Evolutionary conservation across 2,888 invertebrate genomes (phyloP), one percentile per base, ranked within the genome.

Genomic region (Sceliomorpha sp.): DNA sequence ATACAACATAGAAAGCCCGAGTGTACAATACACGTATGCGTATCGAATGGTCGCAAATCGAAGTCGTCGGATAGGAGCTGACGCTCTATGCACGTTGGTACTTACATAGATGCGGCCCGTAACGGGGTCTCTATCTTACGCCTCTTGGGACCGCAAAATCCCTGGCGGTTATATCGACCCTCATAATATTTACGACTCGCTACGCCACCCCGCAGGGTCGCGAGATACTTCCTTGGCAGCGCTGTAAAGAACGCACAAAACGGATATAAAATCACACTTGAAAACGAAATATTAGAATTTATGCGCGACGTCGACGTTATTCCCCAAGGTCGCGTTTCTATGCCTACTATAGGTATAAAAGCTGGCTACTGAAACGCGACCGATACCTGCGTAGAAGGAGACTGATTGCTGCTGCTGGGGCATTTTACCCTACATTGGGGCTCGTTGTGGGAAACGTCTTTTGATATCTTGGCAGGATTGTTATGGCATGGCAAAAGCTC

Each of bases 101-200:
- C 63, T 63, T 69, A 69, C 63, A 63, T 69, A 69, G 58, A 59
- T 53, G 51, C 27, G 69, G 58, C 47, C 44, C 53, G 59, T 44
- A 36, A 48, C 69, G 53, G 39, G 55, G 53, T 60, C 59, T 60
- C 59, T 67, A 67, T 50, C 53, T 34, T 8, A 40, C 40, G 44
- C 67, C 78, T 74, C 77, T 53, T 51, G 80, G 78, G 80, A 75
- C 73, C 56, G 74, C 74, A 72, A 83, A 84, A 77, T 84, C 84
- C 84, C 84, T 78, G 81, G 83, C 83, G 82, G 81, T 81, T 81
- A 80, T 83, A 83, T 83, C 83, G 81, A 82, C 83, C 82, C 83
- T 80, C 83, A 80, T 84, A 83, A 84, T 84, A 84, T 84, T 83
- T 84, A 84, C 82, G 82, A 82, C 76, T 75, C 72, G 71, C 74